A percentile compares a stretch with the other conserved stretches of the same genome.
These are phyloP conservation scores for Coenonympha glycerion DNA, from an alignment of 2,888 invertebrate species.

Conservation along the genomic window DNA sequence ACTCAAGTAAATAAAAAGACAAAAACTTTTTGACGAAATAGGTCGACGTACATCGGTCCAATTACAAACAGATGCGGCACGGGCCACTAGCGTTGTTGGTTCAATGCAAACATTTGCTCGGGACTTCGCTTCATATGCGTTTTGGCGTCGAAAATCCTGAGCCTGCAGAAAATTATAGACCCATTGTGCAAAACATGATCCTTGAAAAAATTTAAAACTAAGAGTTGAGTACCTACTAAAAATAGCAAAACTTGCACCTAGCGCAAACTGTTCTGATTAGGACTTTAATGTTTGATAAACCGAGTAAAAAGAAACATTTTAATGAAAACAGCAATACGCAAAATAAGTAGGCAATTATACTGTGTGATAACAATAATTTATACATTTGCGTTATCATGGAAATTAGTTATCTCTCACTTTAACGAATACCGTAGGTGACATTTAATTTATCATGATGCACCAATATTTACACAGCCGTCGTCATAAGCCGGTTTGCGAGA, in stretches of 20 bases:
- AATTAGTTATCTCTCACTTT: background rate
- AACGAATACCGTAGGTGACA: background rate
- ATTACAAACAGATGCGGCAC: background rate
- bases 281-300: too few relatives aligned
- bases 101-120: background rate
- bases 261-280: too few relatives aligned
- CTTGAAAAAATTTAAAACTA: background rate
- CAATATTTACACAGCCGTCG: constrained; percentile 17
- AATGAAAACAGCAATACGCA: too few relatives aligned
- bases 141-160: background rate
- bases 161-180: background rate
- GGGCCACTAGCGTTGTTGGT: background rate
- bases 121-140: background rate
- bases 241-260: too few relatives aligned
- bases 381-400: background rate
- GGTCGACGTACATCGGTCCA: background rate
- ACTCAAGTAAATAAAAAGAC: background rate
- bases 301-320: too few relatives aligned
- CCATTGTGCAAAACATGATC: background rate
- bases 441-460: background rate
- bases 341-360: too few relatives aligned
- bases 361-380: too few relatives aligned
- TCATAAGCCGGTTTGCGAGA: constrained; percentile 1
- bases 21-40: background rate
- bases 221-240: too few relatives aligned